Evolutionary conservation across 2,888 invertebrate species (phyloP), one percentile per base, ranked within the genome.

Genomic region (Teleogryllus oceanicus): DNA sequence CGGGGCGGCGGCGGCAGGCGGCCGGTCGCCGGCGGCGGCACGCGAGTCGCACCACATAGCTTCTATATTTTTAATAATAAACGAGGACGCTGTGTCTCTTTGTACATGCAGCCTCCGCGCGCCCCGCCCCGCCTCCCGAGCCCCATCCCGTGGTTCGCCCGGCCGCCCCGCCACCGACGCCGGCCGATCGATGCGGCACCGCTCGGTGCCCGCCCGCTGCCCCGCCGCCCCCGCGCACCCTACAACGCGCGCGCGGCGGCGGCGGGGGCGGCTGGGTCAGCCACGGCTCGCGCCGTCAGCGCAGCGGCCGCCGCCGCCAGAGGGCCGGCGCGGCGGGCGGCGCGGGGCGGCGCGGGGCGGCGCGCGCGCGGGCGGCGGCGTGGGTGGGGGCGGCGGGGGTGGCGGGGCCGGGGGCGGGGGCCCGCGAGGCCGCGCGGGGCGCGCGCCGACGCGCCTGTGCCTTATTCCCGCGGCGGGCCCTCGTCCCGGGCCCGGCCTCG

Each of bases 1-100:
- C 37, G 37, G 37, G 21, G 21, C 21, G 21, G 1, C 24, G 24
- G 24, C 24, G 24, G 24, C 24, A 3, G 24, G 24, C 24, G 3
- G 24, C 2, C 24, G 16, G 62, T 2, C 62, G 62, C 16, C 62
- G 62, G 62, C n/a, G 62, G 62, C 13, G 13, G 62, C 13, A 37
- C 37, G 8, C 37, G 37, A 37, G 37, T 37, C 37, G 37, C 37
- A 37, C 37, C 37, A 37, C 37, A 80, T 81, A 80, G 77, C 81
- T 81, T 80, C 80, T 81, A 81, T 81, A 81, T 81, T 81, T 80
- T 81, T 81, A 79, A 81, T 81, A 81, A 81, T 80, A 81, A 81
- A 80, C 51, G 74, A 77, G 75, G 78, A 80, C 78, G 81, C 78
- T 81, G 78, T 80, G 80, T 81, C 78, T 81, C 78, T 81, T 81